Evolutionary conservation across 1,140 invertebrate species (phyloP), one percentile per base, ranked within the genome.

Genomic region (Cyphomyrmex costatus): DNA sequence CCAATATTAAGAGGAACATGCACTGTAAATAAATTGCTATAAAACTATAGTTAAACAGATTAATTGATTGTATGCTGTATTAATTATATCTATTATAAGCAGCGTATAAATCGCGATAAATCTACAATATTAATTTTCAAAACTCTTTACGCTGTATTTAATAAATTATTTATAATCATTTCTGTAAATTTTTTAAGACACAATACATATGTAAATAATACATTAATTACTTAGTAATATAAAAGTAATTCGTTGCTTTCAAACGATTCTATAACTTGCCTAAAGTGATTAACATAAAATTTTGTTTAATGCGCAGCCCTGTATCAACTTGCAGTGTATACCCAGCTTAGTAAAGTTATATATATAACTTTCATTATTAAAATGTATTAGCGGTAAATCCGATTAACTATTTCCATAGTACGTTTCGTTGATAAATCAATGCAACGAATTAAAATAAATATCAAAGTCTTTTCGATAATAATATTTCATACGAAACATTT

Each of bases 331-430:
- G 21, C 36, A 21, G 2, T 46, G 10, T n/a, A 61, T 33, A 61
- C 10, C 12, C 49, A 77, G 33, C 16, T 77, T 77, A 58, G 16
- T 77, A 77, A 77, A 77, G 16, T 61, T 63, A 36, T 66, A 66
- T 66, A 66, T 66, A 42, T 77, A 77, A 42, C 24, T 63, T 61
- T 61, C 21, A 46, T 27, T 21, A 61, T 77, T 63, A 79, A 79
- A 66, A 66, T 66, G n/a, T 66, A 66, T 66, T 79, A 79, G 66
- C 6, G 27, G 60, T 68, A 51, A 66, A 68, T 68, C 14, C 46
- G 58, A 73, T 73, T 56, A 73, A 14, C 33, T 66, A 78, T 78
- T 66, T 66, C 12, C 74, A 46, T n/a, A 14, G 36, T 21, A n/a
- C 5, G 19, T 79, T 53, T 49, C 24, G 21, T 27, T 14, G 21